These are phyloP conservation scores for Eubucco bourcierii DNA, from an alignment of 2,113 vertebrate species.

Conservation along the genomic window DNA sequence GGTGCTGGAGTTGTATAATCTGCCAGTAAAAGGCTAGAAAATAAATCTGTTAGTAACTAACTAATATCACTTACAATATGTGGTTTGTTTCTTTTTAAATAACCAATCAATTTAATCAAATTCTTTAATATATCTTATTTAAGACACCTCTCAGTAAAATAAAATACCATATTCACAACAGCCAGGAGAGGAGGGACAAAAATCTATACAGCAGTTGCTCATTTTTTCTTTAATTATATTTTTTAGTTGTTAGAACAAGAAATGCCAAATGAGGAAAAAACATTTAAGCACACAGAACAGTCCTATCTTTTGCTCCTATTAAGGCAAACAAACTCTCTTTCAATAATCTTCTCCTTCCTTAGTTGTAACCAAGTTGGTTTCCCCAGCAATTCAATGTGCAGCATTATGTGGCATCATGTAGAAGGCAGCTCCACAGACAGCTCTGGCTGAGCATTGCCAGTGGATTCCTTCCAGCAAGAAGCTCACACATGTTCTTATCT, in stretches of 20 bases:
- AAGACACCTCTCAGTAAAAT: not conserved
- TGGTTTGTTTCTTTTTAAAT: not conserved
- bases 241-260: not conserved
- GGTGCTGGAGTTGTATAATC: not conserved
- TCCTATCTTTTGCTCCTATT: not conserved
- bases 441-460: not conserved
- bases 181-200: not conserved
- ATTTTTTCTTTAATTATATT: not conserved
- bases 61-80: not conserved
- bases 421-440: not conserved
- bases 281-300: not conserved
- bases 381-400: not conserved
- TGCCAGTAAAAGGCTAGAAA: not conserved
- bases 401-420: not conserved
- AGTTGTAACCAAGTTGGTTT: not conserved
- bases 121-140: not conserved
- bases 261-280: not conserved
- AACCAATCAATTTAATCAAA: not conserved
- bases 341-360: not conserved
- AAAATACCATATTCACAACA: not conserved
- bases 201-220: not conserved
- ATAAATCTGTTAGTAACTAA: not conserved
- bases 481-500: not conserved
- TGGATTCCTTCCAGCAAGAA: not conserved
- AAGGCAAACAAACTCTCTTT: not conserved